Evolutionary conservation across 2,797 vertebrate genomes (phyloP).

Genomic region (Pyrocephalus nanus): DNA sequence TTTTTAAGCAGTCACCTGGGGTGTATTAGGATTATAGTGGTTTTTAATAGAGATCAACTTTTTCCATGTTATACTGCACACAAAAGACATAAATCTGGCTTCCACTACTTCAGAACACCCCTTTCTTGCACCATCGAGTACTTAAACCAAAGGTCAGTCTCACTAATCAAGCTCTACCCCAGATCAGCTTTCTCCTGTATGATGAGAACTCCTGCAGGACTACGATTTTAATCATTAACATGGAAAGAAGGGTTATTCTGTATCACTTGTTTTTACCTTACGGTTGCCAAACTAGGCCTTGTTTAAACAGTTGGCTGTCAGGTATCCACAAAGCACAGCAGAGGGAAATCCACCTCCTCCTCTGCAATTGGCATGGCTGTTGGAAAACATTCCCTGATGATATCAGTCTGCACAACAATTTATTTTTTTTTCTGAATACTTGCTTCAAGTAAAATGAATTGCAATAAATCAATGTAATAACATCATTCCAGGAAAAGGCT

Average conservation of each 20-base stretch:
- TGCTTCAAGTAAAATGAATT: background rate
- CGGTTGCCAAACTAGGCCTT: background rate
- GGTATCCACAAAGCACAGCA: slow-evolving; percentile 4
- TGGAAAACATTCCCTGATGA: slow-evolving; percentile 15
- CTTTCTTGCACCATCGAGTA: background rate
- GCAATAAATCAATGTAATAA: background rate
- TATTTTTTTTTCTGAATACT: background rate
- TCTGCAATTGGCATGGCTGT: background rate
- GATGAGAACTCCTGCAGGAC: background rate
- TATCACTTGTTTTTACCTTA: background rate
- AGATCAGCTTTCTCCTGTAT: background rate
- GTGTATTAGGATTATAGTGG: rapidly evolving
- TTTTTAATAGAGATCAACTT: background rate
- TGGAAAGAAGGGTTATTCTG: background rate
- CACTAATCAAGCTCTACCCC: background rate
- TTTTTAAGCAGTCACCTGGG: background rate
- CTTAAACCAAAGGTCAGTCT: background rate
- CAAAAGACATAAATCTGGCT: background rate
- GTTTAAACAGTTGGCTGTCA: slow-evolving; percentile 41
- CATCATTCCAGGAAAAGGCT: background rate
- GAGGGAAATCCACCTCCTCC: slow-evolving; percentile 37
- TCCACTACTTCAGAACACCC: background rate
- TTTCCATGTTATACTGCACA: background rate
- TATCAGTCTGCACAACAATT: background rate
- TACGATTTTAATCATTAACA: background rate